A percentile compares a stretch with the other conserved stretches of the same genome.
Conservation (phyloP, 1,140 invertebrate genomes). For the Pachypsylla venusta region DNA sequence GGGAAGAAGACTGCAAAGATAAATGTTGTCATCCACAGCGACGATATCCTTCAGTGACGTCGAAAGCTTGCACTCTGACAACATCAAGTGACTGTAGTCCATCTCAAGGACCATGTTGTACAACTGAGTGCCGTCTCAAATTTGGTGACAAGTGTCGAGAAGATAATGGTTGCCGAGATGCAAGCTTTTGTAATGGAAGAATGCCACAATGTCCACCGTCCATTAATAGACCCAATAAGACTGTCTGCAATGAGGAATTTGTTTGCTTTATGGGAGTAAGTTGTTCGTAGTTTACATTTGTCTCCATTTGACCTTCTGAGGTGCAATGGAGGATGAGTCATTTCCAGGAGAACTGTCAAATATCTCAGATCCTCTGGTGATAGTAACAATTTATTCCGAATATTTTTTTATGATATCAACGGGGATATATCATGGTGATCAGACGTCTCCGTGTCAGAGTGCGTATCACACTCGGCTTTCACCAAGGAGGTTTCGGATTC, state of each 20-base stretch:
- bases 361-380: no score
- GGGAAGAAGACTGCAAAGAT: slow-evolving; percentile 87
- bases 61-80: slow-evolving; percentile 69
- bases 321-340: no score
- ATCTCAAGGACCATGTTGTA: slow-evolving; percentile 90
- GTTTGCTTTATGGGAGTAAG: slow-evolving; percentile 89
- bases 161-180: slow-evolving; percentile 82
- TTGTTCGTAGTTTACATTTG: no score
- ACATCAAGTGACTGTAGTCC: slow-evolving; percentile 63
- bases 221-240: slow-evolving; percentile 83
- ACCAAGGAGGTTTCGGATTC: no score
- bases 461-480: no score
- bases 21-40: slow-evolving; percentile 86
- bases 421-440: no score
- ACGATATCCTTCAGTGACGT: slow-evolving; percentile 50
- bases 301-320: no score
- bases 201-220: slow-evolving; percentile 77
- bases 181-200: slow-evolving; percentile 75
- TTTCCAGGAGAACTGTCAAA: no score
- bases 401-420: no score
- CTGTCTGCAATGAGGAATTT: slow-evolving; percentile 82
- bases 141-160: slow-evolving; percentile 78
- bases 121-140: slow-evolving; percentile 67
- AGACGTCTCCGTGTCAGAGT: no score
- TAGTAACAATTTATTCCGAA: no score